A percentile compares a stretch with the other conserved stretches of the same genome.
These are phyloP conservation scores for Mylabris sibirica DNA, from an alignment of 2,888 invertebrate species.

Conservation along the genomic window DNA sequence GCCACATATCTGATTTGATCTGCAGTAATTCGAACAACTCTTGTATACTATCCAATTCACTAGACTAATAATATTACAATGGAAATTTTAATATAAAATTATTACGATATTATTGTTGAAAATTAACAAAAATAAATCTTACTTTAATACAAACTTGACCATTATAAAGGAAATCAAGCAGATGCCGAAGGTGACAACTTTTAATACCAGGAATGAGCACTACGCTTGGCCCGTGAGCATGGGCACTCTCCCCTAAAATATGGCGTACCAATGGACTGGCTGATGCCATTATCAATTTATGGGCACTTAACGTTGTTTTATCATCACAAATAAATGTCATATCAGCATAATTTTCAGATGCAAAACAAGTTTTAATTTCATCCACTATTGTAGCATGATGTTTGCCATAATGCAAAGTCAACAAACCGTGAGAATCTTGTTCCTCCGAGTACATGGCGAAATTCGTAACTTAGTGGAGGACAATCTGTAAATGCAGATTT, in stretches of 20 bases:
- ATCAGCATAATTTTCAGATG: slow-evolving; percentile 86
- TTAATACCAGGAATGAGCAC: slow-evolving; percentile 86
- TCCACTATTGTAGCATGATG: slow-evolving; percentile 92
- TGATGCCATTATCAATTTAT: slow-evolving; percentile 85
- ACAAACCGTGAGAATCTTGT: slow-evolving; percentile 72
- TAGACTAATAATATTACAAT: slow-evolving; percentile 69
- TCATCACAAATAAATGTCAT: slow-evolving; percentile 87
- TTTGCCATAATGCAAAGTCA: slow-evolving; percentile 92
- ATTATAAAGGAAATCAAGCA: slow-evolving; percentile 85
- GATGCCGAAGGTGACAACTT: slow-evolving; percentile 80
- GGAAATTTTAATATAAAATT: slow-evolving; percentile 34
- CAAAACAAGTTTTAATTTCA: slow-evolving; percentile 88
- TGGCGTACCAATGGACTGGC: slow-evolving; percentile 85
- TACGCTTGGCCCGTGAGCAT: slow-evolving; percentile 75
- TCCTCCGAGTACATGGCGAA: slow-evolving; percentile 67
- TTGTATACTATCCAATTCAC: slow-evolving; percentile 82
- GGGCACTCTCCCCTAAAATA: slow-evolving; percentile 75
- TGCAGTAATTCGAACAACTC: slow-evolving; percentile 83
- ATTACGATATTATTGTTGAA: slow-evolving; percentile 1
- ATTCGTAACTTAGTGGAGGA: slow-evolving; percentile 51
- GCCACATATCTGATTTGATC: slow-evolving; percentile 84
- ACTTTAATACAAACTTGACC: slow-evolving; percentile 85
- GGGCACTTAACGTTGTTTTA: slow-evolving; percentile 81
- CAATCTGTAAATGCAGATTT: slow-evolving; percentile 45
- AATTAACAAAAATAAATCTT: slow-evolving; percentile 37